phyloP scores from a whole-genome alignment of 2,113 vertebrate species.

The Archocentrus centrarchus region DNA sequence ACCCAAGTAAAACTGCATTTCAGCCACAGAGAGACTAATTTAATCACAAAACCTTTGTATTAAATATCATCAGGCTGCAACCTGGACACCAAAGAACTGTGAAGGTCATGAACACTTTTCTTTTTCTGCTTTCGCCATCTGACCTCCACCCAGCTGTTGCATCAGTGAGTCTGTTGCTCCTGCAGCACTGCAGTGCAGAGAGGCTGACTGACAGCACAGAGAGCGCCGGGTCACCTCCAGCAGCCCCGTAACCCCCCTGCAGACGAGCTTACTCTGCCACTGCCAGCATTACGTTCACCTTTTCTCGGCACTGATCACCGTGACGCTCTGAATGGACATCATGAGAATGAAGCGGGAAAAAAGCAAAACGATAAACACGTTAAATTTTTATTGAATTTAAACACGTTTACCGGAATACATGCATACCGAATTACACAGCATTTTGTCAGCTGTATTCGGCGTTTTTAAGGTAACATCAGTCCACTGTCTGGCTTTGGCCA shows the following conservation, averaged over 20 bases:
- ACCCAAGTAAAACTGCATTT: background rate
- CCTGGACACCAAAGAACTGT: background rate
- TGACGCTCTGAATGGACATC: background rate
- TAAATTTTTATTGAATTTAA: background rate
- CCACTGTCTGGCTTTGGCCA: background rate
- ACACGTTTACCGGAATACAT: background rate
- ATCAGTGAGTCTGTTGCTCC: background rate
- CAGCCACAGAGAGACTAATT: background rate
- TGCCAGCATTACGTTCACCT: rapidly evolving
- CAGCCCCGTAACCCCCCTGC: background rate
- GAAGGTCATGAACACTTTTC: background rate
- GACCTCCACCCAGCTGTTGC: background rate
- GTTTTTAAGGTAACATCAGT: background rate
- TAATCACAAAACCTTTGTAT: background rate
- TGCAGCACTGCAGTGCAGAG: background rate
- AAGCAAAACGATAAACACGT: background rate
- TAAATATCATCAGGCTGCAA: background rate
- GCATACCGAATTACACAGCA: background rate
- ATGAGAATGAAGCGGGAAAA: background rate
- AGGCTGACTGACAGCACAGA: background rate
- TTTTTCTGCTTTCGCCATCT: background rate
- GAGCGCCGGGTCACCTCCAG: slow-evolving; percentile 20
- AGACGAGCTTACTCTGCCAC: background rate
- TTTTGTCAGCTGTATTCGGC: background rate
- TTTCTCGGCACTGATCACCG: background rate